Evolutionary conservation across 2,797 vertebrate species (phyloP).

Genomic region (Muscicapa striata): DNA sequence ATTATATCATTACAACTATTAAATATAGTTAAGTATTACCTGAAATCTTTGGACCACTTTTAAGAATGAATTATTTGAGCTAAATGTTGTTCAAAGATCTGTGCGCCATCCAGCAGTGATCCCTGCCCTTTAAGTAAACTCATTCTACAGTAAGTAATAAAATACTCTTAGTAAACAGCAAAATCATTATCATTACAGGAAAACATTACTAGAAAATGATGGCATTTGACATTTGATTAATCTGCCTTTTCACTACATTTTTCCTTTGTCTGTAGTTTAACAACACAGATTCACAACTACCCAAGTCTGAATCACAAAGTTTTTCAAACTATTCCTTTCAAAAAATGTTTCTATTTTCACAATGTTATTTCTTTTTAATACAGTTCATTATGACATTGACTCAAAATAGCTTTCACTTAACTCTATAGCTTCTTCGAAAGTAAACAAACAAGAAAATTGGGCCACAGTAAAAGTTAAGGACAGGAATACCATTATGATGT

Average conservation of each 20-base stretch:
- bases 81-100: not conserved
- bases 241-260: not conserved
- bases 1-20: not conserved
- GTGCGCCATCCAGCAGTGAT: fast-evolving
- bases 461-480: not conserved
- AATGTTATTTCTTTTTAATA: not conserved
- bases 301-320: not conserved
- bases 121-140: not conserved
- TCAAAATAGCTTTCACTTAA: not conserved
- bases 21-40: not conserved
- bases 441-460: not conserved
- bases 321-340: not conserved
- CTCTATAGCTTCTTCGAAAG: not conserved
- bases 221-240: not conserved
- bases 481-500: not conserved
- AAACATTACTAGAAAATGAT: not conserved
- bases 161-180: not conserved
- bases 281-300: not conserved
- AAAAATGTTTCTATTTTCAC: not conserved
- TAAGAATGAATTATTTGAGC: not conserved
- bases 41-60: not conserved
- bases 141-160: not conserved
- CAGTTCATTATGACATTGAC: not conserved
- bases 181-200: not conserved
- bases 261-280: not conserved